phyloP scores from a whole-genome alignment of 2,888 invertebrate species.

The Erebia ligea region DNA sequence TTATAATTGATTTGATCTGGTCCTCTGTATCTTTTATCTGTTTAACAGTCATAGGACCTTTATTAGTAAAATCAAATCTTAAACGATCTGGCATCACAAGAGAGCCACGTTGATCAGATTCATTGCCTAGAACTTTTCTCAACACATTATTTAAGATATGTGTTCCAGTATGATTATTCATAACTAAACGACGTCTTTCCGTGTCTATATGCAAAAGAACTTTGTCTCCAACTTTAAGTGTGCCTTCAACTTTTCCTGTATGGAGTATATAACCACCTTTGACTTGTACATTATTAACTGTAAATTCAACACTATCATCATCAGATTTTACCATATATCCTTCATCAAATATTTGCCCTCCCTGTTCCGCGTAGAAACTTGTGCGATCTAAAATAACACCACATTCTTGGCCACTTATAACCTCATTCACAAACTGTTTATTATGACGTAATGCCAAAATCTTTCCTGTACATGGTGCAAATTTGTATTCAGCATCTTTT shows the following conservation, averaged over 20 bases:
- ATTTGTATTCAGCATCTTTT: conserved; percentile 89
- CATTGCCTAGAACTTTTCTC: conserved; percentile 93
- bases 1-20: conserved; percentile 89
- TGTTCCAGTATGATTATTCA: conserved; percentile 99
- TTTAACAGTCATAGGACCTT: conserved; percentile 93
- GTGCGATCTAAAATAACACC: conserved; percentile 96
- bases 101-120: conserved; percentile 98
- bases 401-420: conserved; percentile 93
- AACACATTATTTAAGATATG: conserved; percentile 98
- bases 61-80: conserved; percentile 98
- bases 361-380: conserved; percentile 99
- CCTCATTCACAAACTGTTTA: conserved; percentile 93
- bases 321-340: conserved; percentile 93
- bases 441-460: conserved; percentile 91
- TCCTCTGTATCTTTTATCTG: conserved; percentile 95
- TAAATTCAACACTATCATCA: conserved; percentile 95
- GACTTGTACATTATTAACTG: conserved; percentile 96
- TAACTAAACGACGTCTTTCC: conserved; percentile 93
- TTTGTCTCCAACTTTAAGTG: conserved; percentile 92
- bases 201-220: conserved; percentile 92
- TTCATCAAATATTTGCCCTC: conserved; percentile 98
- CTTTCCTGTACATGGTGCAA: conserved; percentile 87
- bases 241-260: conserved; percentile 94
- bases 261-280: conserved; percentile 98
- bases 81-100: conserved; percentile 98